These are phyloP conservation scores for Drosophila lini DNA, from an alignment of 1,140 invertebrate genomes.

Conservation along the genomic window DNA sequence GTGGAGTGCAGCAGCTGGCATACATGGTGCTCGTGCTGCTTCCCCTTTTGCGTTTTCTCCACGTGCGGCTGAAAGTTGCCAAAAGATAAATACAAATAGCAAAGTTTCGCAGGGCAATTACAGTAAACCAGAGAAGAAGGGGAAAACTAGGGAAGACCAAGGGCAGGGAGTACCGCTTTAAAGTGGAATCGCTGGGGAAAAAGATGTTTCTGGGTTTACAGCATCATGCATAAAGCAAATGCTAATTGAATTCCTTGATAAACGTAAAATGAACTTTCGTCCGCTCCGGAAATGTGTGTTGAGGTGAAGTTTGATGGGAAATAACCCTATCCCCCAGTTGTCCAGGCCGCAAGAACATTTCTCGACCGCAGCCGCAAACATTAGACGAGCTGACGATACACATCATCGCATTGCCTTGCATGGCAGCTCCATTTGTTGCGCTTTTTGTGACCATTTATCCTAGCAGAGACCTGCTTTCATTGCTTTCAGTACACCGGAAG, in stretches of 20 bases:
- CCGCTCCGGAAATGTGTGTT: conserved; percentile 45
- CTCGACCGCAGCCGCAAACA: conserved; percentile 61
- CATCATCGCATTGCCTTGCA: conserved; percentile 48
- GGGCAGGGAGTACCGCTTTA: conserved; percentile 15
- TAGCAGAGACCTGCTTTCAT: conserved; percentile 2
- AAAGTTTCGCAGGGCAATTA: conserved; percentile 61
- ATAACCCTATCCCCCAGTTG: conserved; percentile 5
- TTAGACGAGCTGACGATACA: conserved; percentile 60
- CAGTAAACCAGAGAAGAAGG: conserved; percentile 13
- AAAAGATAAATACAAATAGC: conserved; percentile 70
- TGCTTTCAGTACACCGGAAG: not conserved
- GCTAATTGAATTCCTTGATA: conserved; percentile 74
- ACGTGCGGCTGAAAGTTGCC: conserved; percentile 52
- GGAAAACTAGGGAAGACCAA: not conserved
- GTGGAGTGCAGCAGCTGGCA: conserved; percentile 64
- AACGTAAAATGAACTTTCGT: conserved; percentile 49
- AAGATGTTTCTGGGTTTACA: conserved; percentile 21
- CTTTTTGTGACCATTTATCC: conserved; percentile 59
- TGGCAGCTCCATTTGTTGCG: conserved; percentile 53
- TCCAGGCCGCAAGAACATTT: conserved; percentile 48
- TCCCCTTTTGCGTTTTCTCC: conserved; percentile 15
- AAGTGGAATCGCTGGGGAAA: conserved; percentile 8
- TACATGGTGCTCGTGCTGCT: conserved; percentile 16
- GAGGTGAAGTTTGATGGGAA: conserved; percentile 15
- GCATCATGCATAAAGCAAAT: conserved; percentile 74